These are phyloP conservation scores for Drosophila auraria DNA, from an alignment of 1,140 invertebrate genomes.

Conservation along the genomic window DNA sequence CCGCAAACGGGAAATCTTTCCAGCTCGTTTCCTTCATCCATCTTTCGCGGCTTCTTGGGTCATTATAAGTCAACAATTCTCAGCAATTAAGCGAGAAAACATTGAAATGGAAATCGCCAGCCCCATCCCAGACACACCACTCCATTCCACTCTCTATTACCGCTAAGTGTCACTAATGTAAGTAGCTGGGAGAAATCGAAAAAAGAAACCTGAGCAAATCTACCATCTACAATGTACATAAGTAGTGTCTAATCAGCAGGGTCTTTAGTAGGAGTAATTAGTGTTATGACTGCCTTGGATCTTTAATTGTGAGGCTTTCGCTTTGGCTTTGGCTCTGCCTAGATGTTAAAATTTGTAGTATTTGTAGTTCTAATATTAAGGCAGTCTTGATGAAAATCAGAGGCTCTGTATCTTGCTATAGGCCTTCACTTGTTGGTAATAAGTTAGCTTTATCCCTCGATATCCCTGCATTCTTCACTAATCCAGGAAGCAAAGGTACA, in stretches of 20 bases:
- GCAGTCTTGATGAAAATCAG: neutral
- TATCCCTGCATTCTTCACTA: neutral
- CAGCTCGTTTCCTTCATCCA: constrained; percentile 18
- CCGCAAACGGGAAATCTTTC: constrained; percentile 36
- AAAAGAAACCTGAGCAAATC: constrained; percentile 18
- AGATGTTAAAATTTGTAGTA: neutral
- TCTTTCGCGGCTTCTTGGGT: constrained; percentile 17
- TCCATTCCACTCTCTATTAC: constrained; percentile 11
- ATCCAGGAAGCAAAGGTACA: neutral
- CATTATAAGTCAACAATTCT: constrained; percentile 38
- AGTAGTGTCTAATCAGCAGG: constrained; percentile 5
- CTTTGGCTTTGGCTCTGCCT: neutral
- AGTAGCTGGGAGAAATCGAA: constrained; percentile 27
- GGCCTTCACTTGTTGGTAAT: neutral
- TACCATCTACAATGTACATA: neutral
- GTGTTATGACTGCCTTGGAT: neutral
- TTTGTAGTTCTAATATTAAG: neutral
- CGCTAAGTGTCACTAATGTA: constrained; percentile 31
- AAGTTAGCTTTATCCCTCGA: neutral
- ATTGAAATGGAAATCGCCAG: constrained; percentile 37
- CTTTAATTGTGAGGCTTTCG: neutral
- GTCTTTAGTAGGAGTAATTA: constrained; percentile 6
- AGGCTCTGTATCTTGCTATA: neutral
- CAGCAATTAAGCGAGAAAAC: constrained; percentile 43
- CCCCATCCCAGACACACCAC: neutral